Conservation (phyloP, 2,113 vertebrate species). For the Vicugna pacos region DNA sequence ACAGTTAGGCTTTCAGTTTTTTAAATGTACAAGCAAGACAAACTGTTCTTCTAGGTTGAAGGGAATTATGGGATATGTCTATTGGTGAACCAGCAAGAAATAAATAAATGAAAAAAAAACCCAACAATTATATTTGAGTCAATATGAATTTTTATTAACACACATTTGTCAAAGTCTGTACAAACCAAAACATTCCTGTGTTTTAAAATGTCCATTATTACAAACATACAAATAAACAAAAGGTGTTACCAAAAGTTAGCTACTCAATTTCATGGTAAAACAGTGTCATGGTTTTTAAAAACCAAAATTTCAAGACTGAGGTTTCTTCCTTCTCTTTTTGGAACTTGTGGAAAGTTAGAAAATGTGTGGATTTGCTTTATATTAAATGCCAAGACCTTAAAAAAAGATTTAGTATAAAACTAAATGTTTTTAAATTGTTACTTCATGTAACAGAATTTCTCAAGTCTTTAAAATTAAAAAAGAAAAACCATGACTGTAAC, state of each 20-base stretch:
- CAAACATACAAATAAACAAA: slow-evolving; percentile 90
- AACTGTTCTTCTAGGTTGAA: slow-evolving; percentile 31
- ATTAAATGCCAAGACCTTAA: slow-evolving; percentile 82
- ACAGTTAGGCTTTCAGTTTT: neutral
- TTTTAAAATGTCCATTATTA: slow-evolving; percentile 87
- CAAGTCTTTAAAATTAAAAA: slow-evolving; percentile 70
- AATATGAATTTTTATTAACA: slow-evolving; percentile 86
- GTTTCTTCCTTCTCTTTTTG: slow-evolving; percentile 73
- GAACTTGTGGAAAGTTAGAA: slow-evolving; percentile 79
- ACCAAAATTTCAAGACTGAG: slow-evolving; percentile 74
- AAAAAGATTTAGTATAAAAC: slow-evolving; percentile 88
- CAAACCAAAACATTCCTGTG: slow-evolving; percentile 86
- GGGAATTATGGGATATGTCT: neutral
- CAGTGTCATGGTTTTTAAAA: slow-evolving; percentile 83
- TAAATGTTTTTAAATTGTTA: slow-evolving; percentile 78
- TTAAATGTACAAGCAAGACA: slow-evolving; percentile 26
- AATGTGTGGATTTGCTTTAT: slow-evolving; percentile 75
- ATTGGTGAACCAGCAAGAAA: slow-evolving; percentile 42
- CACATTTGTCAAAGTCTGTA: slow-evolving; percentile 87
- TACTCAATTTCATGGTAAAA: slow-evolving; percentile 83
- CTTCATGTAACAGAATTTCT: slow-evolving; percentile 70
- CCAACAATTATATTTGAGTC: slow-evolving; percentile 57
- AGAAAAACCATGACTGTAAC: slow-evolving; percentile 29
- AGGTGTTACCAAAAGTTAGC: slow-evolving; percentile 86
- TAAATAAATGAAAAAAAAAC: slow-evolving; percentile 52